Base-by-base conservation (phyloP, 2,113 vertebrate species). In the Pavo muticus region DNA sequence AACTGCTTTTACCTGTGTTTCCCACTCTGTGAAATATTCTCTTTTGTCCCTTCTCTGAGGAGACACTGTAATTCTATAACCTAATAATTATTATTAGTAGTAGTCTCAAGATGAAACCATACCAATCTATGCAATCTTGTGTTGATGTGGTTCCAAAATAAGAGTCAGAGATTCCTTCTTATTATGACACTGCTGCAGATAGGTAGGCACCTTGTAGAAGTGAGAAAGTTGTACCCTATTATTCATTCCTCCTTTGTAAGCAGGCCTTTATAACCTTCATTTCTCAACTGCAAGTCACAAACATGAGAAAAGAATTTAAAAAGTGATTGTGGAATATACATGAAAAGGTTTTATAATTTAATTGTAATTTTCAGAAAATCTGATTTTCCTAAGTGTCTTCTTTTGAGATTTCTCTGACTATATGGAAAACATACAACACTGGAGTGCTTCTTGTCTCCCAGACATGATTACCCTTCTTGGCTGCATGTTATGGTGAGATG, bases 361-460 rank as follows among this genome's bases (percentile, higher is more conserved):
- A 57, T 35, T 39, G 52, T 39, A 47, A 74, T 57, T 57, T 57
- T 57, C 30, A 57, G 52, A 56, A 82, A 60, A 47, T 9, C 1
- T 69, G 6, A 32, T 9, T 37, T 81, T 77, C 8, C 2, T 74
- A 8, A 65, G 54, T 11, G 2, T 3, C 13, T 59, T 39, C 47
- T 71, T 78, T 75, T 30, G 56, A 27, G 15, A 20, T 61, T 91
- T 86, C 39, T 88, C 54, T 67, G 45, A 4, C 17, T 54, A 44
- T 4, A 4, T 30, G 10, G 23, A 74, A 81, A 89, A 74, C 1
- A 5, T 10, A 3, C 15, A 11, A 2, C 11, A 10, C 8, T 63
- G 37, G 24, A 37, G 7, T 10, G 4, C 6, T 56, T 8, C 25
- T 2, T 11, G 19, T 4, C 19, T 64, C 19, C 14, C 1, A 4